phyloP scores from a whole-genome alignment of 2,888 invertebrate genomes.

The Cheilosia impressa region DNA sequence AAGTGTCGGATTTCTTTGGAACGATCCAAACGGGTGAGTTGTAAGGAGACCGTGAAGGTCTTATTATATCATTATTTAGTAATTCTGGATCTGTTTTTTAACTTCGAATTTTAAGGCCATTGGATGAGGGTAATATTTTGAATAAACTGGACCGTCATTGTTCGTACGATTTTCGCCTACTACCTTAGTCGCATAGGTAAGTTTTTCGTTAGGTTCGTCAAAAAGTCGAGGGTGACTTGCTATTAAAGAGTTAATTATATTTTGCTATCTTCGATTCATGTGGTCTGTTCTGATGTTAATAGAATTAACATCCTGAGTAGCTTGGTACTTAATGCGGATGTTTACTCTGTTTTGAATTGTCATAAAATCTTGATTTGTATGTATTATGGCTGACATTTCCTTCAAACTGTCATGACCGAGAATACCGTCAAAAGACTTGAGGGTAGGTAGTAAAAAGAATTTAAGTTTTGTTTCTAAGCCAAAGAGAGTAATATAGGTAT shows the following conservation, averaged over 20 bases:
- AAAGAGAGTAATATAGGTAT: slow-evolving; percentile 43
- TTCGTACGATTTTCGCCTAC: neutral
- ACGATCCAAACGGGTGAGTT: slow-evolving; percentile 19
- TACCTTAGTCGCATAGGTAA: neutral
- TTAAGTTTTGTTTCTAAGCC: slow-evolving; percentile 38
- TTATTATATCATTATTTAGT: slow-evolving; percentile 3
- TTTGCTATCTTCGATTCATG: no score
- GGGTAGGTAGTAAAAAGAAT: slow-evolving; percentile 46
- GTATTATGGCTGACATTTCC: slow-evolving; percentile 13
- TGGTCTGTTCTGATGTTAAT: no score
- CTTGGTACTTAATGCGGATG: neutral
- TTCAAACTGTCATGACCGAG: slow-evolving; percentile 58
- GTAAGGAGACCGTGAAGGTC: slow-evolving; percentile 17
- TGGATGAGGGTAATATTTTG: neutral
- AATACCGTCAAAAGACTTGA: slow-evolving; percentile 29
- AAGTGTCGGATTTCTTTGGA: slow-evolving; percentile 19
- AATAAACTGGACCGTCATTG: neutral
- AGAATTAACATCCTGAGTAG: neutral
- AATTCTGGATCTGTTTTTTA: neutral
- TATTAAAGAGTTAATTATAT: no score
- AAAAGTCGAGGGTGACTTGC: no score
- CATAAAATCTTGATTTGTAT: neutral
- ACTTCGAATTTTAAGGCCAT: neutral
- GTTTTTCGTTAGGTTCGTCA: no score
- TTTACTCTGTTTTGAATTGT: neutral